Percentiles rank a stretch among this genome's conserved stretches.
These are phyloP conservation scores for Raja brachyura DNA, from an alignment of 2,113 vertebrate species.

Conservation along the genomic window DNA sequence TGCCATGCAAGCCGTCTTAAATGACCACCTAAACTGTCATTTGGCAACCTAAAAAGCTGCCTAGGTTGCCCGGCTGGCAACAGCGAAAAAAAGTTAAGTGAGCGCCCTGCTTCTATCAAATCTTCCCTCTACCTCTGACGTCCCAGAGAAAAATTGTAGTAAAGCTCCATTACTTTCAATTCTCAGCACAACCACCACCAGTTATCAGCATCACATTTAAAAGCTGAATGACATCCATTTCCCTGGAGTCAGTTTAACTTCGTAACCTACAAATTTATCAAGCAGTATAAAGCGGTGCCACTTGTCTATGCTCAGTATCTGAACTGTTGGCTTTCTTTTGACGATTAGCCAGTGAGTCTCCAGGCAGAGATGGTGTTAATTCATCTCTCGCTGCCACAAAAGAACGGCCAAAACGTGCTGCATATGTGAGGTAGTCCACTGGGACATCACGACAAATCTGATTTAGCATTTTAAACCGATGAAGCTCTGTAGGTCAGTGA, in stretches of 20 bases:
- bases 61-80: no score
- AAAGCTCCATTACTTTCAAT: neutral
- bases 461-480: neutral
- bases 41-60: no score
- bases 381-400: slow-evolving; percentile 23
- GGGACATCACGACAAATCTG: neutral
- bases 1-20: no score
- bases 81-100: no score
- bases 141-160: neutral
- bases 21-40: no score
- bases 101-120: no score
- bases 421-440: neutral
- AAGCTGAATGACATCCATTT: slow-evolving; percentile 44
- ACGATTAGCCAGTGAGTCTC: slow-evolving; percentile 2
- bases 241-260: slow-evolving; percentile 51
- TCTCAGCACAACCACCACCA: neutral
- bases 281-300: slow-evolving; percentile 31
- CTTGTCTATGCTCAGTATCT: slow-evolving; percentile 31
- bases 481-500: neutral
- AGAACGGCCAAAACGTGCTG: neutral
- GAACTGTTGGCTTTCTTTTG: neutral
- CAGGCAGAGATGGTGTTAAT: neutral
- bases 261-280: slow-evolving; percentile 48
- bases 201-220: slow-evolving; percentile 17
- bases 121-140: no score